A percentile compares a stretch with the other conserved stretches of the same genome.
Evolutionary conservation across 2,888 invertebrate species (phyloP).

Genomic region (Acrobasis repandana): DNA sequence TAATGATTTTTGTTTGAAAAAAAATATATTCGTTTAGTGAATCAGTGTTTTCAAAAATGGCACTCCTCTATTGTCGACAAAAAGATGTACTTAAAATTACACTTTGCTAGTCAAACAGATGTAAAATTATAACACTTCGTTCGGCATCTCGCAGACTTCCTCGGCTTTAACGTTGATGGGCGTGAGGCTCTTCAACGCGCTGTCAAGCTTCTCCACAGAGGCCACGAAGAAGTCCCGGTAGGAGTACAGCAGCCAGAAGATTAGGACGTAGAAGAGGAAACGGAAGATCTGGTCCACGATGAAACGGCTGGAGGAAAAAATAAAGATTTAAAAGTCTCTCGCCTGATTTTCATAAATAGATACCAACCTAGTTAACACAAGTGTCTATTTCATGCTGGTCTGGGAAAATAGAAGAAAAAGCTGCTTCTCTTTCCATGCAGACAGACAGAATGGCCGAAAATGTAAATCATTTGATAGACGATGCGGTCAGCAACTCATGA

Average conservation of each 20-base stretch:
- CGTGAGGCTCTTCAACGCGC: conserved; percentile 47
- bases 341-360: not conserved
- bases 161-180: conserved; percentile 44
- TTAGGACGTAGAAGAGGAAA: conserved; percentile 44
- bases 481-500: no score
- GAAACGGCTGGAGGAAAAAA: conserved; percentile 60
- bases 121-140: conserved; percentile 4
- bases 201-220: conserved; percentile 50
- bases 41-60: not conserved
- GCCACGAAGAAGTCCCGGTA: conserved; percentile 47
- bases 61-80: not conserved
- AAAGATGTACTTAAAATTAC: not conserved
- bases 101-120: not conserved
- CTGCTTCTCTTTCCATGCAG: no score
- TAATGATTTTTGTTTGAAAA: no score
- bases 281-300: conserved; percentile 54
- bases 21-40: no score
- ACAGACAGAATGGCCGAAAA: no score
- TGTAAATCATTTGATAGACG: no score
- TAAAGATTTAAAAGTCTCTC: not conserved
- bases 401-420: no score
- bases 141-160: conserved; percentile 15
- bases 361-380: no score
- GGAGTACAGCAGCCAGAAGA: conserved; percentile 60
- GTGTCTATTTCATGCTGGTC: no score